Evolutionary conservation across 2,888 invertebrate species (phyloP), one percentile per base, ranked within the genome.

Genomic region (Sinodicranocentrus sp.): DNA sequence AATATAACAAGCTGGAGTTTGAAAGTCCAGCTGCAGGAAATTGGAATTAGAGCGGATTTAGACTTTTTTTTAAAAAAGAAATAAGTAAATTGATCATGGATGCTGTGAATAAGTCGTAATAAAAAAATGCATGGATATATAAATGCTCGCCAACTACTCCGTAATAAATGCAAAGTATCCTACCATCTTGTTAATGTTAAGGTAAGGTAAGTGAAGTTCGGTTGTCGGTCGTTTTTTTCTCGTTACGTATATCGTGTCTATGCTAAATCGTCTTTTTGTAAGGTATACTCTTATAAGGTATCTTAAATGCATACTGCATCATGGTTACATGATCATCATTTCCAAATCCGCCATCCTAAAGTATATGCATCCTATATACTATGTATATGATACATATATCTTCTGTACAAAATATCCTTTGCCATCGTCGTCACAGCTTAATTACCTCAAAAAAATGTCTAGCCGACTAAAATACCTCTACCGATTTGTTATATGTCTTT

Each of bases 21-120:
- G 13, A 13, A 39, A 39, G 39, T 39, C 13, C 39, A 5, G 5
- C 39, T n/a, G n/a, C n/a, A n/a, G n/a, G n/a, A n/a, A n/a, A n/a
- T n/a, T 39, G 39, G 39, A 39, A 39, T 39, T 39, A 39, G 13
- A 13, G 39, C 39, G 13, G 39, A 8, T 8, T 5, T 39, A 39
- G 39, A 8, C 39, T 39, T 39, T 39, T 39, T 71, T 52, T 71
- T 71, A 17, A 70, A 13, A 52, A 70, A 2, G 48, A 52, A 25
- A 54, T 71, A 71, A 71, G 71, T 71, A 39, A 8, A 71, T 71
- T 71, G 28, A 54, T 57, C 71, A 57, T 71, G 71, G 70, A 70
- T 28, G n/a, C n/a, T n/a, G n/a, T n/a, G n/a, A n/a, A n/a, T n/a
- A 52, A 54, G n/a, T 28, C 10, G 48, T 28, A 54, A 33, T 23